Percentiles rank a stretch among this genome's conserved stretches.
phyloP scores from a whole-genome alignment of 1,140 invertebrate species.

The Zaprionus africanus region DNA sequence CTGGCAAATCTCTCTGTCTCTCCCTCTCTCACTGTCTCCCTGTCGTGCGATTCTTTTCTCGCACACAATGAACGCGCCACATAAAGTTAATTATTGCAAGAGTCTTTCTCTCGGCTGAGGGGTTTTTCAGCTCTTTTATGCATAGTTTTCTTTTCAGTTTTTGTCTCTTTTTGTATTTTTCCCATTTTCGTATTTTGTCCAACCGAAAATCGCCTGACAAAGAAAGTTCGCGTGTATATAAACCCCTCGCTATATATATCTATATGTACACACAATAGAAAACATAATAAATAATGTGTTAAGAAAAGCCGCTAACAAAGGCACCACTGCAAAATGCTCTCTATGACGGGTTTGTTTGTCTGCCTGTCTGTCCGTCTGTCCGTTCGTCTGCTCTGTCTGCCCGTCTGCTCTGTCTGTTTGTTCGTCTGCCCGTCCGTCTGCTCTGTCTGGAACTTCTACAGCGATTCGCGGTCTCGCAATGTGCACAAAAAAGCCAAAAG shows the following conservation, averaged over 20 bases:
- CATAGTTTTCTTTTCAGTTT: conserved; percentile 39
- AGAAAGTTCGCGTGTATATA: conserved; percentile 56
- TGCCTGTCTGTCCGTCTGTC: conserved; percentile 7
- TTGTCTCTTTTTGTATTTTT: conserved; percentile 28
- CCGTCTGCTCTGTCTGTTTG: neutral
- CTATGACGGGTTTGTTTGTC: conserved; percentile 22
- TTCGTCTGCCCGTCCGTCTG: neutral
- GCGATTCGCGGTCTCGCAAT: conserved; percentile 7
- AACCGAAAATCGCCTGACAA: conserved; percentile 65
- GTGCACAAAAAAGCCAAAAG: conserved; percentile 55
- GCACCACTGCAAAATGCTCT: conserved; percentile 50
- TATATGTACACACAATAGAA: conserved; percentile 15
- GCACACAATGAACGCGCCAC: conserved; percentile 27
- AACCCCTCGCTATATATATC: neutral
- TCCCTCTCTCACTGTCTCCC: neutral
- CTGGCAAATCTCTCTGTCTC: conserved; percentile 33
- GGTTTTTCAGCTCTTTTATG: conserved; percentile 45
- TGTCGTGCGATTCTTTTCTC: conserved; percentile 44
- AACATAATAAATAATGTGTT: conserved; percentile 77
- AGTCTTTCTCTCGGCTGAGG: conserved; percentile 18
- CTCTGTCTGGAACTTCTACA: conserved; percentile 11
- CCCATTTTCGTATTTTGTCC: conserved; percentile 8
- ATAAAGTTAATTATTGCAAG: conserved; percentile 64
- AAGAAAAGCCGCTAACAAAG: conserved; percentile 74
- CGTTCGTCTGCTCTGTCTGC: neutral